Evolutionary conservation across 2,113 vertebrate species (phyloP).

Genomic region (Epinephelus cyanopodus): DNA sequence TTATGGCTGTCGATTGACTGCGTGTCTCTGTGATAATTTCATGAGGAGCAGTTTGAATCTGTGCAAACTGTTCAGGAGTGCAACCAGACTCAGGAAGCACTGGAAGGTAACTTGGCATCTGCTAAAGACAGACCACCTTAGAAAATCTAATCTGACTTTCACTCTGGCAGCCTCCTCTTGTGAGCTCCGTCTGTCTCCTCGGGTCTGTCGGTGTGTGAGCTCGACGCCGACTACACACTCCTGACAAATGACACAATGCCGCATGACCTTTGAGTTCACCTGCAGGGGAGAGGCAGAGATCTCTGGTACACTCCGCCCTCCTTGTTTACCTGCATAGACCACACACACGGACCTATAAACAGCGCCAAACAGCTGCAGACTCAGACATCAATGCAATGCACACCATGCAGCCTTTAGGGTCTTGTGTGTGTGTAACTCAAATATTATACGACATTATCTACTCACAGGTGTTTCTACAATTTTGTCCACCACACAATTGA

Average conservation of each 20-base stretch:
- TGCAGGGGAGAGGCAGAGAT: slow-evolving; percentile 60
- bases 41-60: slow-evolving; percentile 35
- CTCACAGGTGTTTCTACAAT: too few relatives aligned
- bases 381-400: background rate
- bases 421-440: background rate
- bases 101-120: background rate
- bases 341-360: background rate
- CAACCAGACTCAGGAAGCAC: background rate
- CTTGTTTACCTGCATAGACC: slow-evolving; percentile 15
- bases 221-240: slow-evolving; percentile 33
- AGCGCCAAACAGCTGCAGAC: background rate
- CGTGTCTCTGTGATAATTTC: slow-evolving; percentile 26
- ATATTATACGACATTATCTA: background rate
- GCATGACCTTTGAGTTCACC: slow-evolving; percentile 72
- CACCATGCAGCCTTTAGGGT: background rate
- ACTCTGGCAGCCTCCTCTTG: slow-evolving; percentile 17
- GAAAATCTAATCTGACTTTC: slow-evolving; percentile 43
- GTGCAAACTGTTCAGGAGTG: slow-evolving; percentile 3
- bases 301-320: slow-evolving; percentile 30
- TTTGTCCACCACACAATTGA: background rate
- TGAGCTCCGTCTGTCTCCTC: slow-evolving; percentile 36
- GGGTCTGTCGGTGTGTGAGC: slow-evolving; percentile 24
- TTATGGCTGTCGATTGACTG: slow-evolving; percentile 29
- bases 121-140: slow-evolving; percentile 23
- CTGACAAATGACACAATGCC: slow-evolving; percentile 48